Conservation (phyloP, 1,140 invertebrate species). For the Drosophila kurseongensis region DNA sequence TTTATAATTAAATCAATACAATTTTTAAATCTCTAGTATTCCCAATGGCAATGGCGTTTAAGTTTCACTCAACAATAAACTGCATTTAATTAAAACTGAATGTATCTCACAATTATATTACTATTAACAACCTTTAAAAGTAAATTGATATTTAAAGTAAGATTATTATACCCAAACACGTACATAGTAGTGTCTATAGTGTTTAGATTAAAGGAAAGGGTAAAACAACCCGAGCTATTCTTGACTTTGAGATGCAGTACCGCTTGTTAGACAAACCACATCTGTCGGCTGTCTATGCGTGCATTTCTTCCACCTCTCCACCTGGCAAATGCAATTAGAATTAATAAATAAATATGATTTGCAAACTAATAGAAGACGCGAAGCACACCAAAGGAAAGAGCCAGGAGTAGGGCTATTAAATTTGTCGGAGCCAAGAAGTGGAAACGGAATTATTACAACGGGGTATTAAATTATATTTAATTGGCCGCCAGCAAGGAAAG, state of each 20-base stretch:
- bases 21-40: no score
- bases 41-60: no score
- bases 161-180: no score
- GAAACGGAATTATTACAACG: conserved; percentile 68
- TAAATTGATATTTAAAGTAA: no score
- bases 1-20: no score
- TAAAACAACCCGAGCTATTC: not conserved
- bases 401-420: conserved; percentile 45
- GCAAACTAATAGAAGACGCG: conserved; percentile 48
- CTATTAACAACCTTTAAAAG: no score
- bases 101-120: no score
- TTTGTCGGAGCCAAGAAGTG: conserved; percentile 41
- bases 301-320: not conserved
- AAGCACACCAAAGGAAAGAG: conserved; percentile 19
- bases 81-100: no score
- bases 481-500: conserved; percentile 48
- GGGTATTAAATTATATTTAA: conserved; percentile 73
- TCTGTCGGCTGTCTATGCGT: conserved; percentile 4
- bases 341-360: conserved; percentile 82
- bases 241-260: conserved; percentile 26
- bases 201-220: not conserved
- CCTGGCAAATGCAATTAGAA: conserved; percentile 70
- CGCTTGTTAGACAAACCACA: conserved; percentile 17
- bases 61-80: no score
- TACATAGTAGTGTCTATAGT: no score